A percentile compares a stretch with the other conserved stretches of the same genome.
Conservation (phyloP, 2,797 vertebrate genomes). For the Arnoldichthys spilopterus region DNA sequence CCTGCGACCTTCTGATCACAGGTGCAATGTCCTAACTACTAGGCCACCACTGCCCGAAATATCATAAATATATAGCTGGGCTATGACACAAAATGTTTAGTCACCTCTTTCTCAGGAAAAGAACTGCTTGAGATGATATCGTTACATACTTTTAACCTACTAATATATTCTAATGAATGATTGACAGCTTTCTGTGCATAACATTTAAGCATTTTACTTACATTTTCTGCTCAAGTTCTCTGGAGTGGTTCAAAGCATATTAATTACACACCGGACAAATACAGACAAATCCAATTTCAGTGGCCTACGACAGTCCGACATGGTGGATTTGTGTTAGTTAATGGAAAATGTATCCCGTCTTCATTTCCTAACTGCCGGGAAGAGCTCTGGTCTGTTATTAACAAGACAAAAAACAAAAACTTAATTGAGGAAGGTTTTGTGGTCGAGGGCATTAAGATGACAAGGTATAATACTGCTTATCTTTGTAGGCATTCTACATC, state of each 20-base stretch:
- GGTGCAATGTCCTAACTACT: too few relatives aligned
- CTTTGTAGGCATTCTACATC: too few relatives aligned
- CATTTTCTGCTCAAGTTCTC: not conserved
- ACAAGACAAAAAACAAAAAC: slow-evolving; percentile 6
- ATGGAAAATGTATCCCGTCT: slow-evolving; percentile 33
- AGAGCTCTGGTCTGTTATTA: not conserved
- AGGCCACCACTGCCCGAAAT: too few relatives aligned
- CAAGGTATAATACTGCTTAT: too few relatives aligned
- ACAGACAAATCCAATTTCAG: slow-evolving; percentile 7
- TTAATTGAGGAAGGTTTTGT: not conserved
- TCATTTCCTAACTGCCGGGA: slow-evolving; percentile 1
- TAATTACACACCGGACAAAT: slow-evolving; percentile 18
- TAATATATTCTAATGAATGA: not conserved
- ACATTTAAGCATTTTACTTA: not conserved
- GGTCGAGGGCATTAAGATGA: not conserved
- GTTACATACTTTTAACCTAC: not conserved
- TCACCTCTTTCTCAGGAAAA: not conserved
- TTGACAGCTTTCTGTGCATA: not conserved
- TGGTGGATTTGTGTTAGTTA: slow-evolving; percentile 37
- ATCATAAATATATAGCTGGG: not conserved
- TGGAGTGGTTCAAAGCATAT: not conserved
- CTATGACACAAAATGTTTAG: not conserved
- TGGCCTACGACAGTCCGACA: slow-evolving; percentile 22
- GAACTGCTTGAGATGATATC: not conserved
- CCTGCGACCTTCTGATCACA: too few relatives aligned